Evolutionary conservation across 53 echinoderm and acorn worm species (phyloP), one percentile per base, ranked within the genome.

Genomic region (Temnopleurus reevesii): DNA sequence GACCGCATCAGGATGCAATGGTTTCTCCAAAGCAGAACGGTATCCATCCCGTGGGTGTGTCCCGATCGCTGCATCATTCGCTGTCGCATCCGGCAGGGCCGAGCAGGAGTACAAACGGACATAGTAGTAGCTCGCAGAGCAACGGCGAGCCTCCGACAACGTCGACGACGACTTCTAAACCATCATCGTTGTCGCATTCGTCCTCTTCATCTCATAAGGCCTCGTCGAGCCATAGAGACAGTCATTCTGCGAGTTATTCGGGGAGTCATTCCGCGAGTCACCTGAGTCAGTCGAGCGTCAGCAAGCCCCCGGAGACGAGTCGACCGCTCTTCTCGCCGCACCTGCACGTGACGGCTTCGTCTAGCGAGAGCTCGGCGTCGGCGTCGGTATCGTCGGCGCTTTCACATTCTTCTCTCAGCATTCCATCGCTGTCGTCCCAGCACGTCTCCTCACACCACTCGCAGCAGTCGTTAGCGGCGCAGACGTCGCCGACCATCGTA

Each of bases 401-500:
- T 12, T 77, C 90, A 15, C 57, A 83, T 28, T 53, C 91, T 25
- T 25, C 89, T 27, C 49, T 76, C 51, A 93, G 91, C 88, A 87
- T 87, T 87, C 88, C 88, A 24, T 87, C 88, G 47, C 65, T 87
- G 27, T 66, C 66, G 46, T 87, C 88, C 21, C 88, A 87, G 88
- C 88, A 87, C 53, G 30, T 66, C 71, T 38, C 71, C n/a, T 59
- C 60, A 5, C 55, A 53, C 34, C 88, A 87, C 36, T 66, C 88
- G 2, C 60, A 59, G 86, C 92, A 89, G 45, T 86, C 94, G 10
- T 45, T 94, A 46, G 87, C 90, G 4, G 61, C 92, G 19, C 96
- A 95, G 77, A 89, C 94, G 2, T 93, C 96, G n/a, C 93, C 96
- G 27, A 91, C 92, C 17, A 91, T 96, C 56, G 93, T 96, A 33